A percentile compares a stretch with the other conserved stretches of the same genome.
These are phyloP conservation scores for Hyles vespertilio DNA, from an alignment of 1,140 invertebrate genomes.

Conservation along the genomic window DNA sequence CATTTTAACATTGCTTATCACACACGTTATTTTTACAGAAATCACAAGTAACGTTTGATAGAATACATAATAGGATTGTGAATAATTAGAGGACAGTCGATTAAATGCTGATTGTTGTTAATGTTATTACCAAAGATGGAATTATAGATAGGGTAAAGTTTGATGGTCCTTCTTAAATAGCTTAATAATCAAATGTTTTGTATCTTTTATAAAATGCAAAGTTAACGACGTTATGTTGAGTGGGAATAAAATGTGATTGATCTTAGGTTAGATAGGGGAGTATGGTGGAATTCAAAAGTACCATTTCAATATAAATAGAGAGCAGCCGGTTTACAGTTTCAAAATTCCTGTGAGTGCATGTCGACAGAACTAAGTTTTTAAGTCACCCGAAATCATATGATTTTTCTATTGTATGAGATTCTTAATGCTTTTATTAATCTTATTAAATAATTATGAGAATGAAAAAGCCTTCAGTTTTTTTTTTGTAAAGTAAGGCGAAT, in stretches of 20 bases:
- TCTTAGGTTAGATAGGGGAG: slow-evolving; percentile 61
- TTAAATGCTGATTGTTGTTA: slow-evolving; percentile 57
- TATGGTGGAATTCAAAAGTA: slow-evolving; percentile 17
- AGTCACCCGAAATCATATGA: background rate
- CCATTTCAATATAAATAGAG: background rate
- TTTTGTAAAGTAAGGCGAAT: too few relatives aligned
- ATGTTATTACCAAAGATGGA: slow-evolving; percentile 72
- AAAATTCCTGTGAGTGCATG: too few relatives aligned
- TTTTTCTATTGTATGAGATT: background rate
- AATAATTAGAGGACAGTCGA: slow-evolving; percentile 42
- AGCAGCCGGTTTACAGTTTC: too few relatives aligned
- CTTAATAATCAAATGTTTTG: slow-evolving; percentile 69
- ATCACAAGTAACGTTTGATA: slow-evolving; percentile 32
- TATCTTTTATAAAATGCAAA: slow-evolving; percentile 70
- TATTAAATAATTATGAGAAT: too few relatives aligned
- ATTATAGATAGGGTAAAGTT: slow-evolving; percentile 48
- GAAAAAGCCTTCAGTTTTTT: too few relatives aligned
- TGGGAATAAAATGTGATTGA: slow-evolving; percentile 65
- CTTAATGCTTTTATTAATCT: background rate
- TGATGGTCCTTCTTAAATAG: slow-evolving; percentile 54
- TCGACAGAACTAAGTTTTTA: too few relatives aligned
- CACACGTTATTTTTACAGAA: slow-evolving; percentile 12
- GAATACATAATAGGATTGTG: slow-evolving; percentile 31
- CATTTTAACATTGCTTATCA: slow-evolving; percentile 3
- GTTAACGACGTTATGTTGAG: slow-evolving; percentile 55